Evolutionary conservation across 2,113 vertebrate species (phyloP).

Genomic region (Recurvirostra avosetta): DNA sequence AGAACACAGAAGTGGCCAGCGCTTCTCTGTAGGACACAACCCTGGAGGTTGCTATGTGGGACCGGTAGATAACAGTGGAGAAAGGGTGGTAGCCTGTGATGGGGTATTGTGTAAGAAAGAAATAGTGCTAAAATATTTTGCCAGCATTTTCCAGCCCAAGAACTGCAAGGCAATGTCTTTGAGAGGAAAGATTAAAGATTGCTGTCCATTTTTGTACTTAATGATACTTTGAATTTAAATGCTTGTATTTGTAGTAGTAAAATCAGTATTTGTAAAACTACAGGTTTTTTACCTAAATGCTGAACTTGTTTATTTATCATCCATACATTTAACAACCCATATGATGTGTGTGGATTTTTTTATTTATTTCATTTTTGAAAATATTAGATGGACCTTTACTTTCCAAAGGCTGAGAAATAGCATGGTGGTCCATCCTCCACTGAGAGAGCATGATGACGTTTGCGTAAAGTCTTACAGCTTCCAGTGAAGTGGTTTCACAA

Average conservation of each 20-base stretch:
- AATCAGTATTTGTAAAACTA: neutral
- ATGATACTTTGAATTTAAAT: neutral
- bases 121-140: neutral
- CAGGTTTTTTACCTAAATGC: neutral
- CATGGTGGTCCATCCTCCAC: neutral
- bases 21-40: neutral
- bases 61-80: neutral
- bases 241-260: neutral
- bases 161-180: neutral
- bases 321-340: neutral
- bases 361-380: neutral
- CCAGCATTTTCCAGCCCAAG: neutral
- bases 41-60: neutral
- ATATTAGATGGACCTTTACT: neutral
- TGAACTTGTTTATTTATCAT: neutral
- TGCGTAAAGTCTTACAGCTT: neutral
- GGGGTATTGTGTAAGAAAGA: neutral
- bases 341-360: neutral
- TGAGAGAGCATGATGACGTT: neutral
- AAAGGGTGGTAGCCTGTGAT: neutral
- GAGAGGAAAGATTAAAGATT: neutral
- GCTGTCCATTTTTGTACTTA: neutral
- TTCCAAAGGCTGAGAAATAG: neutral
- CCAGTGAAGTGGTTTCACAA: neutral
- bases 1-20: neutral